Base-by-base conservation (phyloP, 1,140 invertebrate species). In the Lucilia cuprina region DNA sequence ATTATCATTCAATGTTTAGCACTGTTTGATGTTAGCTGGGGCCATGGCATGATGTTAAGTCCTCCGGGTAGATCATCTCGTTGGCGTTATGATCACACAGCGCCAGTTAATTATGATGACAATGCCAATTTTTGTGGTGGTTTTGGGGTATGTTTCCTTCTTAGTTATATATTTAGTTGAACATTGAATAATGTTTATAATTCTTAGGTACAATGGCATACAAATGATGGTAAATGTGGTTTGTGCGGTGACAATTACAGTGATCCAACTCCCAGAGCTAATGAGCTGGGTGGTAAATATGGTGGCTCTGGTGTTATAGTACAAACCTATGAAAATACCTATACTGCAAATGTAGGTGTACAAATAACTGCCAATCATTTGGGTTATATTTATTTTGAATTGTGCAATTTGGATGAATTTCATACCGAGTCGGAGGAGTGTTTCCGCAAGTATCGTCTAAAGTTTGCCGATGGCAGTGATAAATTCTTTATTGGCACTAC, bases 91-190 rank as follows among this genome's bases (percentile, higher is more conserved):
- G 93, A 94, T 49, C 91, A 91, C 74, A 86, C 91, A 1, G 93
- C 93, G 2, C 93, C 93, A 0, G 83, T 85, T 1, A 94, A 96
- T 89, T 95, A 92, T 60, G 90, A 94, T 77, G 95, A 96, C 86
- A 94, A 95, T 86, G 92, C 93, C 82, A 91, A 94, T 49, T 95
- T 92, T 88, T 96, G 95, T 88, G 95, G 95, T 41, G 95, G 95
- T 83, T 91, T 92, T 83, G 85, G 86, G 82, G 94, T 94, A 90
- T 92, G 91, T 88, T 55, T 9, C 8, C 13, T 17, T 55, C 12
- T 2, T 49, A 49, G 1, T 3, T 30, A 30, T 30, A 41, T 7
- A 55, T 55, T 55, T 55, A 55, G 9, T 2, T 5, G 5, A 49
- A 55, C 55, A 30, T 5, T 2, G 4, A n/a, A 47, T 30, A 21